Evolutionary conservation across 2,113 vertebrate species (phyloP), one percentile per base, ranked within the genome.

Genomic region (Hydropotes inermis): DNA sequence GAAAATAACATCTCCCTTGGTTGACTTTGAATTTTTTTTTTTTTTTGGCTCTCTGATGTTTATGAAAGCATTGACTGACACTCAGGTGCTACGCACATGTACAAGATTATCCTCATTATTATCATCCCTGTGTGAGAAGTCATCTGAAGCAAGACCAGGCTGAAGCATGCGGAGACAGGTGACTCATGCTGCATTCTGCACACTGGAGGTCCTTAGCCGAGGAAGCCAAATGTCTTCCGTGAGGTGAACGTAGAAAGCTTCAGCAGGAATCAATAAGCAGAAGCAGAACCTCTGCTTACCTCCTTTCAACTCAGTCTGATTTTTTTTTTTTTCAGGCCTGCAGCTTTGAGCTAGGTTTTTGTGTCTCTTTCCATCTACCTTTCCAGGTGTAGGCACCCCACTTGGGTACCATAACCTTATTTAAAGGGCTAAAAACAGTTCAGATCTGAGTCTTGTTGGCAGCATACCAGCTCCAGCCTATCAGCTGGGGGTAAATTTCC

Each of bases 141-240:
- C 81, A 92, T 74, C 52, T 83, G 27, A 61, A 50, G 19, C 23
- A n/a, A 90, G 39, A 86, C 81, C 47, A 50, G 30, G 17, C 58
- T 28, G 50, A 76, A 45, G 33, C 19, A 7, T 2, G 28, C 12
- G 2, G 15, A 23, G 23, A 12, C 14, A 33, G 58, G n/a, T 7
- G 30, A 28, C 10, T 7, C 2, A 0, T 15, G 30, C 39, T 28
- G 0, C 9, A 2, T 4, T 15, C 36, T 79, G 33, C 4, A 0
- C 11, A 2, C 28, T 5, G 4, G 58, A 1, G 3, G 3, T 19
- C 36, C 27, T 4, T 4, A 2, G 39, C 16, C 0, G 6, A 43
- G 67, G 47, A 58, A n/a, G 47, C 47, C 7, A 30, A 27, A 50
- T 36, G 23, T 50, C 58, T 45, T 0, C 30, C 1, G 2, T 43